Base-by-base conservation (phyloP, 2,113 vertebrate genomes). In the Hirundichthys speculiger region DNA sequence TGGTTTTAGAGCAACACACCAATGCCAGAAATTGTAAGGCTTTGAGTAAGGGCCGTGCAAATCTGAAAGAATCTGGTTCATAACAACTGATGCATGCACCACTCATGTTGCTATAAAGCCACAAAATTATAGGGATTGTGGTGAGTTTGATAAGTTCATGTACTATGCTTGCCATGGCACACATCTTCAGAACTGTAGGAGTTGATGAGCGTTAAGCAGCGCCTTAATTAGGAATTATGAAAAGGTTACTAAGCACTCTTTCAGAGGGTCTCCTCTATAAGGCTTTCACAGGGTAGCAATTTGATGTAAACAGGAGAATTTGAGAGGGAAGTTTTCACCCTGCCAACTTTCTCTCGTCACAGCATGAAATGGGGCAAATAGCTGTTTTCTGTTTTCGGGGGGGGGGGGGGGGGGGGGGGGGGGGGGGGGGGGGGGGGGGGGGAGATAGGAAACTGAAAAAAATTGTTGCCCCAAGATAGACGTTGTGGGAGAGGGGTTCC, bases 381-480 rank as follows among this genome's bases (percentile, higher is more conserved):
- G 30, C 50, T 30, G 50, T 18, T 52, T 52, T 52, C 16, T 21
- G 21, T n/a, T n/a, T n/a, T n/a, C n/a, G n/a, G n/a, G n/a, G n/a
- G n/a, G n/a, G n/a, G n/a, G n/a, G n/a, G n/a, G n/a, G n/a, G n/a
- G n/a, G n/a, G n/a, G n/a, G n/a, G n/a, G n/a, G n/a, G 19, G 8
- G 2, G 5, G 6, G 19, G 11, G 13, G 25, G 16, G 15, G 14
- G 8, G 15, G 14, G 2, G 11, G 5, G 21, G 14, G 5, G 21
- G 15, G 15, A 11, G 24, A 49, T 21, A 7, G 13, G 22, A 19
- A 10, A 46, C 43, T 10, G 12, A 5, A 24, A 24, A 24, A 50
- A 50, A 5, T 22, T 15, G 5, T 50, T 50, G 21, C 1, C 22
- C 22, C 15, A 50, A 25, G 13, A 24, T 14, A 24, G 48, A 51